phyloP scores from a whole-genome alignment of 2,888 invertebrate genomes.

The Apodemia arnacis region DNA sequence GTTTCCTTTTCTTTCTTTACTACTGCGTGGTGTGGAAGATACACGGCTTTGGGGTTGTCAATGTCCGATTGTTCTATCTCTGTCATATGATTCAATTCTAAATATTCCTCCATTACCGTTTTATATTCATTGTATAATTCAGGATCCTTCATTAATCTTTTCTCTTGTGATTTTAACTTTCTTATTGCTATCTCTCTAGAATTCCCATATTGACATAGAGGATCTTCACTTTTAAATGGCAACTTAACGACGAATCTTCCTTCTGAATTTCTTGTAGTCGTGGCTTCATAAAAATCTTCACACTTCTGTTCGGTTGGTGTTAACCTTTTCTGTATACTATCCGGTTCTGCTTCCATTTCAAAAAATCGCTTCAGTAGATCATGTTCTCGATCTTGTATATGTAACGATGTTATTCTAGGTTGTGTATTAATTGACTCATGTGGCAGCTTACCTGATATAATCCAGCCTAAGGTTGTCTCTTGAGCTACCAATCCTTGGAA shows the following conservation, averaged over 20 bases:
- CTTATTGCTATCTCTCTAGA: conserved; percentile 55
- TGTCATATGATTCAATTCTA: conserved; percentile 55
- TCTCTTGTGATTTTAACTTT: conserved; percentile 64
- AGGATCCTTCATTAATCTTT: conserved; percentile 41
- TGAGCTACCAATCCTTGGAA: not conserved
- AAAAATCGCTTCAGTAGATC: conserved; percentile 63
- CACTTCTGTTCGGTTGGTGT: conserved; percentile 36
- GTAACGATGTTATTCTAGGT: conserved; percentile 46
- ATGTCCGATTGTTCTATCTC: conserved; percentile 29
- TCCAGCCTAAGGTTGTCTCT: conserved; percentile 6
- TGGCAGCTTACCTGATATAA: not conserved
- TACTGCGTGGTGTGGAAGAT: not conserved
- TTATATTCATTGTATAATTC: conserved; percentile 51
- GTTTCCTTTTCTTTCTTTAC: not conserved
- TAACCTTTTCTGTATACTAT: conserved; percentile 30
- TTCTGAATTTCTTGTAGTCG: conserved; percentile 64
- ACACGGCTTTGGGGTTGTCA: conserved; percentile 17
- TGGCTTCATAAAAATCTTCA: conserved; percentile 57
- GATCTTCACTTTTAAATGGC: conserved; percentile 29
- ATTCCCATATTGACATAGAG: conserved; percentile 59
- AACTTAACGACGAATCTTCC: conserved; percentile 37
- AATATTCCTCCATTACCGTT: conserved; percentile 63
- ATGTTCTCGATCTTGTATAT: conserved; percentile 66
- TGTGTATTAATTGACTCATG: not conserved
- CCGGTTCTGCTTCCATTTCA: conserved; percentile 60